Evolutionary conservation across 2,888 invertebrate genomes (phyloP).

Genomic region (Thysanoteuthis rhombus): DNA sequence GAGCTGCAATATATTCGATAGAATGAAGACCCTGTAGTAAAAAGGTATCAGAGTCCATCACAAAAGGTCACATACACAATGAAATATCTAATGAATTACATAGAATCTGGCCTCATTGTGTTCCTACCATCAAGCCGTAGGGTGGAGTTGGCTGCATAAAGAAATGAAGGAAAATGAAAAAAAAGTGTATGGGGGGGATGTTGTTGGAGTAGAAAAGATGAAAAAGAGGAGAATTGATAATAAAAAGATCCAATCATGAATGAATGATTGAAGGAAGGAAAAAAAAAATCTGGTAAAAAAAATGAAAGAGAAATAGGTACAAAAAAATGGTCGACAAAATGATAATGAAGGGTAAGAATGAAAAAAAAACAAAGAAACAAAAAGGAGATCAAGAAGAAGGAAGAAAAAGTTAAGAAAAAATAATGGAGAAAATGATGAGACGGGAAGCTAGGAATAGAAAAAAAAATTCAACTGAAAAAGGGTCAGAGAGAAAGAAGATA

Average conservation of each 20-base stretch:
- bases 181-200: background rate
- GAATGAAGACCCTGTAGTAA: background rate
- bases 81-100: background rate
- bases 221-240: background rate
- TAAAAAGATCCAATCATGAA: background rate
- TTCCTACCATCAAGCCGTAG: background rate
- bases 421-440: background rate
- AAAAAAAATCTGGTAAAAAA: no score
- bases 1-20: background rate
- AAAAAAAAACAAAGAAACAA: background rate
- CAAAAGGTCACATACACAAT: conserved; percentile 12
- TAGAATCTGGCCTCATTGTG: background rate
- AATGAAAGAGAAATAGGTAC: background rate
- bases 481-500: background rate
- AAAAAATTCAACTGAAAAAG: background rate
- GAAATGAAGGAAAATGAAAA: background rate
- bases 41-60: background rate
- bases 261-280: background rate
- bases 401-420: background rate
- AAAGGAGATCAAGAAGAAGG: background rate
- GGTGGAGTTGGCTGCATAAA: background rate
- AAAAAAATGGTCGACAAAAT: background rate
- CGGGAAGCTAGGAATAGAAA: background rate
- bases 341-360: background rate
- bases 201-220: background rate